Conservation (phyloP, 2,797 vertebrate genomes). For the Anas bahamensis region DNA sequence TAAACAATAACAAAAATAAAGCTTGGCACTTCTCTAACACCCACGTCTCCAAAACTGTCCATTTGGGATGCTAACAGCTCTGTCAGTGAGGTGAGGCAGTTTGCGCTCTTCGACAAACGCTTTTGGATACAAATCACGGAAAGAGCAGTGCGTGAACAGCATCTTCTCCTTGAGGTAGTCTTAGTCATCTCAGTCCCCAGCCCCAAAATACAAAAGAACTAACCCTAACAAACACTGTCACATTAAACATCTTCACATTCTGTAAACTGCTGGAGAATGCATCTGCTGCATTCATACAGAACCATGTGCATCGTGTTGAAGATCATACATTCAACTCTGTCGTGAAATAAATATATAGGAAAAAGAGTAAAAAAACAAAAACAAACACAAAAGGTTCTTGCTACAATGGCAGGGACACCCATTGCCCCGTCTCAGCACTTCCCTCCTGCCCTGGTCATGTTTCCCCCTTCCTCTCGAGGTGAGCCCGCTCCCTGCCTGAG, state of each 20-base stretch:
- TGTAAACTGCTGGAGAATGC: constrained; percentile 97
- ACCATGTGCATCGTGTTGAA: constrained; percentile 97
- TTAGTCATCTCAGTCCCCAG: constrained; percentile 84
- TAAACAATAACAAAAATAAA: neutral
- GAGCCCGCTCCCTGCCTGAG: constrained; percentile 81
- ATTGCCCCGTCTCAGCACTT: constrained; percentile 18
- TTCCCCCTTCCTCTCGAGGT: constrained; percentile 17
- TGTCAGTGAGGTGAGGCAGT: constrained; percentile 47
- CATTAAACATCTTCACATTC: constrained; percentile 94
- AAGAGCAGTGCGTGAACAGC: constrained; percentile 81
- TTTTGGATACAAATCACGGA: constrained; percentile 61
- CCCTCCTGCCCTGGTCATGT: constrained; percentile 33
- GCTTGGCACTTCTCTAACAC: constrained; percentile 62
- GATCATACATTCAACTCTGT: constrained; percentile 99
- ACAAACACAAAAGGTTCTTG: constrained; percentile 89
- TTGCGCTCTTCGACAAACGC: constrained; percentile 51
- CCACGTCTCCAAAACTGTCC: neutral
- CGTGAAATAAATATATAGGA: constrained; percentile 99
- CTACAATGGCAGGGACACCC: constrained; percentile 84
- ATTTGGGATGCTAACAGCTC: constrained; percentile 9
- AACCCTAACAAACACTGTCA: constrained; percentile 93
- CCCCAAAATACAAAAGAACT: constrained; percentile 87
- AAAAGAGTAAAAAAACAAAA: constrained; percentile 86
- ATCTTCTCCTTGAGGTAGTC: constrained; percentile 96
- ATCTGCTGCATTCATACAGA: constrained; percentile 93